These are phyloP conservation scores for Baryphthengus martii DNA, from an alignment of 2,113 vertebrate genomes.

Conservation along the genomic window DNA sequence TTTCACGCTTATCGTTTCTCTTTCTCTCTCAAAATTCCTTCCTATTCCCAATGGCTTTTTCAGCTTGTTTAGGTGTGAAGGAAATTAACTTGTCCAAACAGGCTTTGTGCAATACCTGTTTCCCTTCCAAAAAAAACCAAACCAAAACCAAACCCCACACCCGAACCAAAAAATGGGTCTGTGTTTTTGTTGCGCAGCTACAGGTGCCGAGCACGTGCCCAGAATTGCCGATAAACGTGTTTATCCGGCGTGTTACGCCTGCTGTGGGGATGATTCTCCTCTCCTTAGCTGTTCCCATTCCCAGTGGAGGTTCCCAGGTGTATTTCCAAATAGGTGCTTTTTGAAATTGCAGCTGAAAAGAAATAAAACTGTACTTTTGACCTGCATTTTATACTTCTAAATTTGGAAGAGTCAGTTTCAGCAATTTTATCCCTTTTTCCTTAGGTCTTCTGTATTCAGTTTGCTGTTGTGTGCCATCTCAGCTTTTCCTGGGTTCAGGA, in stretches of 20 bases:
- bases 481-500: not conserved
- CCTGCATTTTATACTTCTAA: not conserved
- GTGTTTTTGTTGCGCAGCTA: not conserved
- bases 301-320: not conserved
- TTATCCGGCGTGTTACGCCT: not conserved
- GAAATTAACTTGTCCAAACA: not conserved
- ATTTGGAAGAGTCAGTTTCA: not conserved
- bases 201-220: not conserved
- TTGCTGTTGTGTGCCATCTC: not conserved
- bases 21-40: not conserved
- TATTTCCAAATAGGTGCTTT: not conserved
- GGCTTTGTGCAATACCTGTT: not conserved
- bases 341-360: not conserved
- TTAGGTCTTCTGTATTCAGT: not conserved
- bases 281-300: not conserved
- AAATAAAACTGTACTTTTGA: not conserved
- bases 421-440: not conserved
- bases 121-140: not conserved
- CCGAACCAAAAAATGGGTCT: not conserved
- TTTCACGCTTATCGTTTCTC: not conserved
- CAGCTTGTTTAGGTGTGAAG: not conserved
- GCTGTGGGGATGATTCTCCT: not conserved
- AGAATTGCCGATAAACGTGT: not conserved
- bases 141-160: not conserved
- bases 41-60: not conserved